Evolutionary conservation across 1,140 invertebrate species (phyloP).

Genomic region (Listronotus bonariensis): DNA sequence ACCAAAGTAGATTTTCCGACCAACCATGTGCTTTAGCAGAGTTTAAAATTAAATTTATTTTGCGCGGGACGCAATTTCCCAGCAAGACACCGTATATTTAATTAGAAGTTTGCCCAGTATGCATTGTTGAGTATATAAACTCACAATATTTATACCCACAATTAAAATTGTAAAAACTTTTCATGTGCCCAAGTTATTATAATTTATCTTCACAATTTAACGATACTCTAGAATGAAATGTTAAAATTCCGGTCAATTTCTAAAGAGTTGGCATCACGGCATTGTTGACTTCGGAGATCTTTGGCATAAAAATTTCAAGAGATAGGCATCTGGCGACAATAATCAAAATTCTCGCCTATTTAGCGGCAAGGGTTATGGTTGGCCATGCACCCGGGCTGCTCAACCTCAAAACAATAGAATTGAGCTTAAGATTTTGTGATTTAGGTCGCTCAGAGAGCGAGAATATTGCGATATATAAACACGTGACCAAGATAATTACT

Average conservation of each 20-base stretch:
- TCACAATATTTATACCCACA: no score
- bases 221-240: no score
- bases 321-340: slow-evolving; percentile 33
- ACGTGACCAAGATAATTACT: slow-evolving; percentile 34
- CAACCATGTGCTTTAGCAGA: no score
- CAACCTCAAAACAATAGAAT: slow-evolving; percentile 13
- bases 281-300: slow-evolving; percentile 13
- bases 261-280: slow-evolving; percentile 13
- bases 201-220: no score
- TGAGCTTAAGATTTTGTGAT: not conserved
- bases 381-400: not conserved
- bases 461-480: slow-evolving; percentile 28
- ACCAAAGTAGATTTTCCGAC: no score
- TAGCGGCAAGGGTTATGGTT: not conserved
- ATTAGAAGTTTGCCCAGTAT: no score
- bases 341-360: slow-evolving; percentile 16
- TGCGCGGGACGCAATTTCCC: no score
- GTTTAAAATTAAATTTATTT: no score
- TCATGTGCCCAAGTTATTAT: no score
- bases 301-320: slow-evolving; percentile 23
- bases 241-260: not conserved
- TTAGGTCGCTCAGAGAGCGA: slow-evolving; percentile 1
- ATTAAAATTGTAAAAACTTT: no score
- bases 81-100: no score
- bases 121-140: no score